phyloP scores from a whole-genome alignment of 2,888 invertebrate genomes.

The Zaprionus bogoriensis region DNA sequence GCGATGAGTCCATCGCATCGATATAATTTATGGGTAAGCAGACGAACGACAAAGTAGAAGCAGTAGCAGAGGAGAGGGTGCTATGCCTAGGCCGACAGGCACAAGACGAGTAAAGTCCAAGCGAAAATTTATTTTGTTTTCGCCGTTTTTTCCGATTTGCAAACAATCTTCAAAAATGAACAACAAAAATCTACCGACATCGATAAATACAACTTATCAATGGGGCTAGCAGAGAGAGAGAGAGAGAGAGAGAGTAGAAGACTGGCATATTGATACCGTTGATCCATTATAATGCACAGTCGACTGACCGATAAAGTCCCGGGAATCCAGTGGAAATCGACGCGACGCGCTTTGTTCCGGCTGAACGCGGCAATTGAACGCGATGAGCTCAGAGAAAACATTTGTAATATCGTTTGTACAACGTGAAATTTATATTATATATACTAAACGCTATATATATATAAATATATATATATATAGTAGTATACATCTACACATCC shows the following conservation, averaged over 20 bases:
- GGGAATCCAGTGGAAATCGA: slow-evolving; percentile 5
- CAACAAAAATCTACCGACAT: background rate
- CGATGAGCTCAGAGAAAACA: slow-evolving; percentile 36
- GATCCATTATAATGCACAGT: background rate
- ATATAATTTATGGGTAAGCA: slow-evolving; percentile 50
- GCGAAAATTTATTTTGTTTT: background rate
- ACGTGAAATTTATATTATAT: background rate
- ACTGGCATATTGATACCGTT: background rate
- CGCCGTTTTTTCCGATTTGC: background rate
- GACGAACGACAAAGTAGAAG: background rate
- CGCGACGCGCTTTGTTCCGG: slow-evolving; percentile 23
- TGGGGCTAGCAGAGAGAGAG: background rate
- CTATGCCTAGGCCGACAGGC: background rate
- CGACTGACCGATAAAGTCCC: background rate
- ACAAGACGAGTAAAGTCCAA: slow-evolving; percentile 43
- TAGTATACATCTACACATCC: background rate
- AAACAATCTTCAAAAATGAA: background rate
- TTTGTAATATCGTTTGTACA: slow-evolving; percentile 6
- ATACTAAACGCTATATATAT: slow-evolving; percentile 2
- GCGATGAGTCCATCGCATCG: slow-evolving; percentile 20
- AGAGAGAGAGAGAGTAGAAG: background rate
- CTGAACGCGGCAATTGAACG: slow-evolving; percentile 33
- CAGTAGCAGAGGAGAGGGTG: background rate
- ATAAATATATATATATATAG: slow-evolving; percentile 3
- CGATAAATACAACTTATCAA: background rate